Percentiles rank a stretch among this genome's conserved stretches.
Evolutionary conservation across 2,888 invertebrate genomes (phyloP).

Genomic region (Biston stratarius): DNA sequence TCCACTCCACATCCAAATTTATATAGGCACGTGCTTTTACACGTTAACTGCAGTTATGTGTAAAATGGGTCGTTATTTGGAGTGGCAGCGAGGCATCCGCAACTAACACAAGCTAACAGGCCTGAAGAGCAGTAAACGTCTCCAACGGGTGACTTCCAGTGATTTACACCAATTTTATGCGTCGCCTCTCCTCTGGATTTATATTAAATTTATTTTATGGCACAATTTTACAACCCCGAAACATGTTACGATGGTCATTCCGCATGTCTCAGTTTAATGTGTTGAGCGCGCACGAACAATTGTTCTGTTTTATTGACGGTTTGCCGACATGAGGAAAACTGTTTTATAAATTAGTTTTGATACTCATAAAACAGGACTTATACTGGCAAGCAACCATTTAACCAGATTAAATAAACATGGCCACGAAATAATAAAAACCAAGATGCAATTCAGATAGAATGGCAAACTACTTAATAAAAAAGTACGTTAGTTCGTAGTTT

Average conservation of each 20-base stretch:
- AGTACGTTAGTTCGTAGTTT: too few species aligned
- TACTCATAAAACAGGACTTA: constrained; percentile 7
- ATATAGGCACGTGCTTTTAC: constrained; percentile 47
- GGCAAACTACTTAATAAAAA: too few species aligned
- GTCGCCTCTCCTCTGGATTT: constrained; percentile 79
- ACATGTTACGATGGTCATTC: constrained; percentile 73
- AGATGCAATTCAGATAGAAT: neutral
- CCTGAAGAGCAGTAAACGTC: constrained; percentile 82
- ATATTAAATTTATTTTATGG: constrained; percentile 84
- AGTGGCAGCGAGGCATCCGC: constrained; percentile 72
- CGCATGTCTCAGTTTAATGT: constrained; percentile 59
- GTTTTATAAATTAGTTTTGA: constrained; percentile 33
- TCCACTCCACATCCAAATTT: constrained; percentile 38
- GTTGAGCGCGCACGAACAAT: constrained; percentile 44
- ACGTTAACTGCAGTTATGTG: constrained; percentile 58
- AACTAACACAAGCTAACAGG: constrained; percentile 82
- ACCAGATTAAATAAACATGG: neutral
- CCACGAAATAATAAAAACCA: too few species aligned
- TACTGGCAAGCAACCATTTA: neutral
- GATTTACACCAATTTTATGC: constrained; percentile 86
- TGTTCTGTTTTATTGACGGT: constrained; percentile 37
- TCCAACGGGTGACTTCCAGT: constrained; percentile 82
- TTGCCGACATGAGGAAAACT: constrained; percentile 20
- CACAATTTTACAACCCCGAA: constrained; percentile 77
- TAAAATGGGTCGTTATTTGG: constrained; percentile 73